Percentiles rank a stretch among this genome's conserved stretches.
Conservation (phyloP, 2,113 vertebrate genomes). For the Ploceus nigricollis region DNA sequence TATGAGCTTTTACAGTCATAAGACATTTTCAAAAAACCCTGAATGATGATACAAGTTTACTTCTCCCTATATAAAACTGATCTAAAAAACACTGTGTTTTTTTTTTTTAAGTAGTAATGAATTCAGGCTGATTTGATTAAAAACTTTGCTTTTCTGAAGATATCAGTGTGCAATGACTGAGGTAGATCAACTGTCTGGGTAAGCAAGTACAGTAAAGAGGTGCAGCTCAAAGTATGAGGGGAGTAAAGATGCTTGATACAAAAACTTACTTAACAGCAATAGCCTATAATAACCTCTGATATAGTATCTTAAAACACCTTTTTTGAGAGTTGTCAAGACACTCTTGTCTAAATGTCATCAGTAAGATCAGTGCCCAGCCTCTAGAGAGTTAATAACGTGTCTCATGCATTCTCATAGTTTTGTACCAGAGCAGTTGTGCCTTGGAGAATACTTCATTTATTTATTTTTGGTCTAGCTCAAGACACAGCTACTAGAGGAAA, state of each 20-base stretch:
- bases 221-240: not conserved
- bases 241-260: not conserved
- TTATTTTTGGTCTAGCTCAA: conserved; percentile 65
- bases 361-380: not conserved
- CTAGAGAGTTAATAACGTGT: not conserved
- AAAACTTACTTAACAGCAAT: not conserved
- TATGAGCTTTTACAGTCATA: not conserved
- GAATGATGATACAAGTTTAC: not conserved
- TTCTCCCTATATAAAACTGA: not conserved
- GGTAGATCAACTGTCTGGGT: not conserved
- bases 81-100: not conserved
- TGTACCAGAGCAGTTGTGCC: not conserved
- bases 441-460: not conserved
- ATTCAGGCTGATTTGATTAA: not conserved
- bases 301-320: not conserved
- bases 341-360: not conserved
- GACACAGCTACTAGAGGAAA: conserved; percentile 70
- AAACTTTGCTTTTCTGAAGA: not conserved
- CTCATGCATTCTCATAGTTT: not conserved
- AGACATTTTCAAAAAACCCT: not conserved
- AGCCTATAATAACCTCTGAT: not conserved
- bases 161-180: not conserved
- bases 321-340: not conserved
- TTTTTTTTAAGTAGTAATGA: not conserved
- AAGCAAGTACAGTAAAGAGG: not conserved